Conservation (phyloP, 2,113 vertebrate species). For the Zosterops hypoxanthus region DNA sequence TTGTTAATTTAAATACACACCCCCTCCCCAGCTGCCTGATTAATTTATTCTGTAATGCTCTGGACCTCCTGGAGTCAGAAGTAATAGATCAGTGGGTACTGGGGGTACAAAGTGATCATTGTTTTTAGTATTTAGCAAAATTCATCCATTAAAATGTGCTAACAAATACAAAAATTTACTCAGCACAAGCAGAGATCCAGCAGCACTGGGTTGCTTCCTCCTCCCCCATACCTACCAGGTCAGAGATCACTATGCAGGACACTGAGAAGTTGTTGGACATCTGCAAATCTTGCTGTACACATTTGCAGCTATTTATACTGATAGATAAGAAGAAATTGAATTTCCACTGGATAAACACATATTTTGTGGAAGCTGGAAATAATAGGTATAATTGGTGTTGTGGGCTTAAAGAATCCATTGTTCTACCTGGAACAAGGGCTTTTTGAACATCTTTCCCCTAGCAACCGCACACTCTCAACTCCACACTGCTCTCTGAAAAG, state of each 20-base stretch:
- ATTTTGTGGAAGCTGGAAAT: not conserved
- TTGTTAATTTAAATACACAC: not conserved
- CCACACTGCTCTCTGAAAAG: not conserved
- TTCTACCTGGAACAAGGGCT: not conserved
- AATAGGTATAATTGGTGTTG: not conserved
- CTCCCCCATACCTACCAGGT: not conserved
- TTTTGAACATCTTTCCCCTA: not conserved
- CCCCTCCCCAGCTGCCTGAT: not conserved
- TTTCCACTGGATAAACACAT: not conserved
- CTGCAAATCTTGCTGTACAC: not conserved
- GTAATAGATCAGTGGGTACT: not conserved
- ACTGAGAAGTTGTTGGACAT: not conserved
- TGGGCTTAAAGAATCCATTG: not conserved
- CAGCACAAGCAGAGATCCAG: not conserved
- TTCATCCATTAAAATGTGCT: not conserved
- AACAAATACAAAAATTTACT: not conserved
- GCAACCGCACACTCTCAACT: conserved; percentile 10
- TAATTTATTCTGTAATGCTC: not conserved
- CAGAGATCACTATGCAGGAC: not conserved
- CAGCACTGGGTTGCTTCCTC: not conserved
- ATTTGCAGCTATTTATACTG: not conserved
- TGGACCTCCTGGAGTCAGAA: not conserved
- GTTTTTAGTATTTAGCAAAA: not conserved
- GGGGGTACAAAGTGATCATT: not conserved
- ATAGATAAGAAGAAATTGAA: not conserved